These are phyloP conservation scores for Heloderma charlesbogerti DNA, from an alignment of 2,113 vertebrate genomes.

Conservation along the genomic window DNA sequence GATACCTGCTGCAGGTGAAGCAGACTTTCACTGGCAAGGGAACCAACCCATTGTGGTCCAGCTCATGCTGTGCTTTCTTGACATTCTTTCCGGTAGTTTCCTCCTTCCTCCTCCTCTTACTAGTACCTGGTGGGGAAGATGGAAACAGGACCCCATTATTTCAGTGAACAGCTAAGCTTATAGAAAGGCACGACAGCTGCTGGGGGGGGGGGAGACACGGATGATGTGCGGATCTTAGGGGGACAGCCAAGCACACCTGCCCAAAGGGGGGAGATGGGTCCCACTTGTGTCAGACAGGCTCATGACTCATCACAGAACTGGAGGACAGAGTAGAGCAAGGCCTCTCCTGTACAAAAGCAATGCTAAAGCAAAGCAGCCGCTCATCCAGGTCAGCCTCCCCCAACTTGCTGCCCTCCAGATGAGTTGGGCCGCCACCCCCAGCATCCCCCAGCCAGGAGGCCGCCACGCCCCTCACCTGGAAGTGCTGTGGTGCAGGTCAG, in stretches of 20 bases:
- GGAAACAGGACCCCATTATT: background rate
- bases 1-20: conserved; percentile 95
- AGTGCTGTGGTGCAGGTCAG: conserved; percentile 97
- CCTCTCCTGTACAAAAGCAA: too few species aligned
- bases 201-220: too few species aligned
- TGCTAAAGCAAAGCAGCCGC: background rate
- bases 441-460: too few species aligned
- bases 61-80: conserved; percentile 94
- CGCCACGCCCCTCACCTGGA: conserved; percentile 85
- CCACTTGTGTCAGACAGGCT: background rate
- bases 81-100: conserved; percentile 94
- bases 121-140: conserved; percentile 87
- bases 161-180: background rate
- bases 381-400: background rate
- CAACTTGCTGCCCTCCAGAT: too few species aligned
- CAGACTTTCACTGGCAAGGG: conserved; percentile 97
- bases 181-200: background rate
- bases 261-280: too few species aligned
- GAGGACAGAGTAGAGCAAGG: too few species aligned
- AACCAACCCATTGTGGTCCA: conserved; percentile 95
- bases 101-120: conserved; percentile 95
- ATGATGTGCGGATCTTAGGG: too few species aligned
- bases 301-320: too few species aligned
- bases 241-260: background rate
- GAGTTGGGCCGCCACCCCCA: too few species aligned